These are phyloP conservation scores for Glaucopsyche alexis DNA, from an alignment of 2,888 invertebrate species.

Conservation along the genomic window DNA sequence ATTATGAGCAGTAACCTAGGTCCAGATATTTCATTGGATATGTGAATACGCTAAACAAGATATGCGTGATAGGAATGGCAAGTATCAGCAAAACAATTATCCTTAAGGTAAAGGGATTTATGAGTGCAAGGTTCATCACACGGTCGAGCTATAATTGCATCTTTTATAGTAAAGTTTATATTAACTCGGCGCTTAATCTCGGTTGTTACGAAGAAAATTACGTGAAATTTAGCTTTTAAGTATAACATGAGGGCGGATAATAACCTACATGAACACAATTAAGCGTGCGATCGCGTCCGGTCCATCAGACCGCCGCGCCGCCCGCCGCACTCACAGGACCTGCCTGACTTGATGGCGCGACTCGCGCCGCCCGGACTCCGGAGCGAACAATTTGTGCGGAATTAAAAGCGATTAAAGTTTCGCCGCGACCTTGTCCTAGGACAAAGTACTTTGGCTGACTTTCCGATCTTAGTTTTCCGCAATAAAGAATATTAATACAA, in stretches of 20 bases:
- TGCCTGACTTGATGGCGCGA: not conserved
- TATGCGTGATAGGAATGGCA: not conserved
- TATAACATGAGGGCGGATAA: not conserved
- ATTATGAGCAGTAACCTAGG: not conserved
- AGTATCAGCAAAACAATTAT: not conserved
- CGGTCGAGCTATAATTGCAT: not conserved
- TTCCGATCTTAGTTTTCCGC: not conserved
- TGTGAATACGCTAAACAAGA: not conserved
- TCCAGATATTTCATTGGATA: not conserved
- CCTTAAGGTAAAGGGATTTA: not conserved
- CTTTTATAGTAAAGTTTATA: not conserved
- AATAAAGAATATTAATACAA: not conserved
- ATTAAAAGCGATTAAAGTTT: slow-evolving; percentile 18
- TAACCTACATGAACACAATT: not conserved
- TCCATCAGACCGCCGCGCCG: not conserved
- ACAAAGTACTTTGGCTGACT: not conserved
- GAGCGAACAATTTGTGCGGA: not conserved
- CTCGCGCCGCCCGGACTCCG: not conserved
- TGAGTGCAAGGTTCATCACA: not conserved
- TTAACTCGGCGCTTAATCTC: not conserved
- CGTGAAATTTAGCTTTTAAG: not conserved
- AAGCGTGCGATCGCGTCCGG: not conserved
- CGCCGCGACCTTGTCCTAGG: not conserved
- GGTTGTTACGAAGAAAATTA: not conserved
- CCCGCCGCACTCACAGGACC: not conserved